Evolutionary conservation across 2,888 invertebrate genomes (phyloP).

Genomic region (Drosophila histrio): DNA sequence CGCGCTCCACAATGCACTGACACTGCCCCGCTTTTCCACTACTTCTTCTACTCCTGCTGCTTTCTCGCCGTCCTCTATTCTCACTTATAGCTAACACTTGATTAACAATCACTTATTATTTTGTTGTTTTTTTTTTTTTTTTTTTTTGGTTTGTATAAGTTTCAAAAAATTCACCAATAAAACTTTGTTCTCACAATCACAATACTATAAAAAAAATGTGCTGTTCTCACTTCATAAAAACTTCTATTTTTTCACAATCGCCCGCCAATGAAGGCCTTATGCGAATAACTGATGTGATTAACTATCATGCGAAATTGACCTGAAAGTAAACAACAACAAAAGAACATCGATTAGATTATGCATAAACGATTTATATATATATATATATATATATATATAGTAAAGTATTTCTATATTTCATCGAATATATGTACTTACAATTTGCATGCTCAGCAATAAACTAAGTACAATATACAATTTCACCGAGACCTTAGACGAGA

Average conservation of each 20-base stretch:
- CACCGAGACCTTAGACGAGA: slow-evolving; percentile 7
- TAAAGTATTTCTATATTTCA: no score
- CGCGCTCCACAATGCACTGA: slow-evolving; percentile 42
- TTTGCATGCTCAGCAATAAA: background rate
- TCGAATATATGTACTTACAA: no score
- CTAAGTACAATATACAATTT: background rate
- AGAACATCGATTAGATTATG: background rate
- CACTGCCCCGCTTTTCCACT: slow-evolving; percentile 38
- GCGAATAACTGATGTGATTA: slow-evolving; percentile 13
- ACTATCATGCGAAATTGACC: slow-evolving; percentile 20
- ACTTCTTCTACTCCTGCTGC: background rate
- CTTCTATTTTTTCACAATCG: slow-evolving; percentile 6
- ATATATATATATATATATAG: no score
- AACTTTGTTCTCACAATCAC: slow-evolving; percentile 26
- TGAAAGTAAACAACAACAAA: slow-evolving; percentile 17
- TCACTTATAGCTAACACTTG: slow-evolving; percentile 23
- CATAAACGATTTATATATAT: background rate
- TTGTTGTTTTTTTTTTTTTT: slow-evolving; percentile 5
- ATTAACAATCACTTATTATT: slow-evolving; percentile 20
- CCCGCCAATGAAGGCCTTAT: slow-evolving; percentile 5
- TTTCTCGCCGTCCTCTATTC: background rate
- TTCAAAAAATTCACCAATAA: slow-evolving; percentile 28
- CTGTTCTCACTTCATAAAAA: slow-evolving; percentile 10
- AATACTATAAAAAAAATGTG: slow-evolving; percentile 5
- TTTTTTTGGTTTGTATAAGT: slow-evolving; percentile 22